Conservation (phyloP, 2,797 vertebrate genomes). For the Enteromius unitaeniatus region DNA sequence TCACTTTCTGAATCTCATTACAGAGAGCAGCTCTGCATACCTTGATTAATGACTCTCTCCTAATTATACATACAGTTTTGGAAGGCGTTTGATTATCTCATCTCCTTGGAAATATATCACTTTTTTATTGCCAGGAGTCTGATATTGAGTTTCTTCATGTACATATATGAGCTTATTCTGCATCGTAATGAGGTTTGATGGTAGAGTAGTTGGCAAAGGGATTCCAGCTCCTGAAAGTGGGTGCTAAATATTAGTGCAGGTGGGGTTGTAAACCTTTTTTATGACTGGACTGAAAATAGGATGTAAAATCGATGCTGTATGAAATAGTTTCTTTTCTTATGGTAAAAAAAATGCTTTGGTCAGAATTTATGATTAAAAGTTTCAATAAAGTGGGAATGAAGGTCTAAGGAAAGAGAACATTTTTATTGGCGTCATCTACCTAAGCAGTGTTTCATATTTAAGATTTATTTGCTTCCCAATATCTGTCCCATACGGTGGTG, state of each 20-base stretch:
- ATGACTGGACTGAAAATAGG: slow-evolving; percentile 61
- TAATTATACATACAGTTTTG: slow-evolving; percentile 74
- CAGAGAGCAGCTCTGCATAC: slow-evolving; percentile 65
- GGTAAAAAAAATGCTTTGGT: slow-evolving; percentile 29
- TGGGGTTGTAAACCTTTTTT: slow-evolving; percentile 47
- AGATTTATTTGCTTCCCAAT: neutral
- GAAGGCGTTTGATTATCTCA: slow-evolving; percentile 72
- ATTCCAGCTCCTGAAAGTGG: slow-evolving; percentile 34
- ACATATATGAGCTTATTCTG: slow-evolving; percentile 55
- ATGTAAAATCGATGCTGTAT: slow-evolving; percentile 59
- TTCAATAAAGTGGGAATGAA: neutral
- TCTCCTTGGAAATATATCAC: slow-evolving; percentile 72
- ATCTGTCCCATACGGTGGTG: neutral
- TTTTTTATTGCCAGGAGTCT: slow-evolving; percentile 66
- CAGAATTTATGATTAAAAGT: neutral
- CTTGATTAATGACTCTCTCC: slow-evolving; percentile 71
- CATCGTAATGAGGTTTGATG: slow-evolving; percentile 42
- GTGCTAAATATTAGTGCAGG: slow-evolving; percentile 46
- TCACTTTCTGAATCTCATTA: slow-evolving; percentile 69
- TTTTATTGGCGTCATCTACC: neutral
- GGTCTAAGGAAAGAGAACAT: neutral
- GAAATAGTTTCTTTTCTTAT: slow-evolving; percentile 8
- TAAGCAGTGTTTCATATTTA: neutral
- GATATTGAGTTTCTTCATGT: slow-evolving; percentile 60
- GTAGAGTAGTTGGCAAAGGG: slow-evolving; percentile 11